Conservation (phyloP, 2,113 vertebrate species). For the Indicator maculatus region DNA sequence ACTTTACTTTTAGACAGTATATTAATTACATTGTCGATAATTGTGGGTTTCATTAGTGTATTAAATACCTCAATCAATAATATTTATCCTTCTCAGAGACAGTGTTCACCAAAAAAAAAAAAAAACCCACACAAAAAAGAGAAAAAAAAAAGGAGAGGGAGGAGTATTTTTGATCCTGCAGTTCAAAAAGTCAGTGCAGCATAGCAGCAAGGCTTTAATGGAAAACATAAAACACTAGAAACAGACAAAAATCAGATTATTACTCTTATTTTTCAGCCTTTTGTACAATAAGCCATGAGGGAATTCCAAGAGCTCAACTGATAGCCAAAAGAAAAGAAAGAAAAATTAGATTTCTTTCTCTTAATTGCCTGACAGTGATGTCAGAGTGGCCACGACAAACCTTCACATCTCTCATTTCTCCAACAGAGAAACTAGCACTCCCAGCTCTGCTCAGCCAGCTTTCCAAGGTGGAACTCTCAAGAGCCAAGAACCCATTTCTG, state of each 20-base stretch:
- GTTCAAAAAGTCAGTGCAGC: conserved; percentile 70
- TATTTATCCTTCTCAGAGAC: conserved; percentile 78
- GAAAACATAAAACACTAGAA: conserved; percentile 77
- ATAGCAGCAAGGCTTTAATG: conserved; percentile 64
- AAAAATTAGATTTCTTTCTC: conserved; percentile 72
- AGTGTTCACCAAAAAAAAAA: conserved; percentile 37
- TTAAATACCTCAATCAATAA: conserved; percentile 81
- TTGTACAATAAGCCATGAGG: conserved; percentile 72
- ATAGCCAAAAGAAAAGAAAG: conserved; percentile 65
- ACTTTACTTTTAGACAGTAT: conserved; percentile 81
- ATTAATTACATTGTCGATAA: conserved; percentile 84
- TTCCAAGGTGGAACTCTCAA: conserved; percentile 6
- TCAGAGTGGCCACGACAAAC: conserved; percentile 55
- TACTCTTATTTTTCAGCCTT: conserved; percentile 67
- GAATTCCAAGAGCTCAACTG: conserved; percentile 73
- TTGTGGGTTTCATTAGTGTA: conserved; percentile 82
- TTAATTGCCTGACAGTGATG: conserved; percentile 68
- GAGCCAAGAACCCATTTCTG: conserved; percentile 46
- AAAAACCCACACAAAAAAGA: background rate
- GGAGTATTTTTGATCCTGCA: conserved; percentile 66
- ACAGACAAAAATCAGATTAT: conserved; percentile 76
- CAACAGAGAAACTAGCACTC: conserved; percentile 37
- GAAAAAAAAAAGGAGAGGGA: background rate
- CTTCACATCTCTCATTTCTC: conserved; percentile 27
- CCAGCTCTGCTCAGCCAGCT: conserved; percentile 40